A percentile compares a stretch with the other conserved stretches of the same genome.
Conservation (phyloP, 2,113 vertebrate genomes). For the Atractosteus spatula region DNA sequence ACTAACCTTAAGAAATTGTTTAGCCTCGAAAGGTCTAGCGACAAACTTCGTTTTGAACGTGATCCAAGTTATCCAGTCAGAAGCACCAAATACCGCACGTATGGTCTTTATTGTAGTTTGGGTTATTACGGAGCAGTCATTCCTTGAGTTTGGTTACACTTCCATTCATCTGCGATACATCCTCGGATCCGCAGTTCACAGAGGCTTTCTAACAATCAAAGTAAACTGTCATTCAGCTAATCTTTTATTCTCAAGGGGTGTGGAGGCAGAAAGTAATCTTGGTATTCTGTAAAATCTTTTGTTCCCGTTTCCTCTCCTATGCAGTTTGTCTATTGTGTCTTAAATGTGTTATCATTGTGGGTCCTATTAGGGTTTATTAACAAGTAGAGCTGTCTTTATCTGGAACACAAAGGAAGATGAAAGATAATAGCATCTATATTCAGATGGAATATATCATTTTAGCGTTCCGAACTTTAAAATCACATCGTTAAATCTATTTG, state of each 20-base stretch:
- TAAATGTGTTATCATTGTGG: slow-evolving; percentile 6
- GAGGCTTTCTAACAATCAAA: slow-evolving; percentile 1
- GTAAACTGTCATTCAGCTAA: not conserved
- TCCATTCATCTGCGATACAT: no score
- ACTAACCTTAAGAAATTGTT: no score
- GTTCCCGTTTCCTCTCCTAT: not conserved
- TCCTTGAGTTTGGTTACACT: no score
- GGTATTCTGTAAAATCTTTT: slow-evolving; percentile 7
- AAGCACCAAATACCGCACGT: no score
- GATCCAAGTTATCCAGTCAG: no score
- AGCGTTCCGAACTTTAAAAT: no score
- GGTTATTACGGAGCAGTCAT: no score
- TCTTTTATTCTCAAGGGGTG: slow-evolving; percentile 14
- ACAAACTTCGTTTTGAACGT: no score
- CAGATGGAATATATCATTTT: not conserved
- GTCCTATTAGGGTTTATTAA: not conserved
- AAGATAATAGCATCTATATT: slow-evolving; percentile 7
- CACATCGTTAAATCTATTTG: not conserved
- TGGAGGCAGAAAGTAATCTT: slow-evolving; percentile 13
- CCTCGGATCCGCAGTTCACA: not conserved
- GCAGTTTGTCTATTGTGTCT: not conserved
- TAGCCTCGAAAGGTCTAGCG: no score
- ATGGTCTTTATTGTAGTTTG: no score
- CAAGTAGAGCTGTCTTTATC: not conserved
- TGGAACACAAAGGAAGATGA: not conserved